phyloP scores from a whole-genome alignment of 1,140 invertebrate species.

The Batillaria attramentaria region DNA sequence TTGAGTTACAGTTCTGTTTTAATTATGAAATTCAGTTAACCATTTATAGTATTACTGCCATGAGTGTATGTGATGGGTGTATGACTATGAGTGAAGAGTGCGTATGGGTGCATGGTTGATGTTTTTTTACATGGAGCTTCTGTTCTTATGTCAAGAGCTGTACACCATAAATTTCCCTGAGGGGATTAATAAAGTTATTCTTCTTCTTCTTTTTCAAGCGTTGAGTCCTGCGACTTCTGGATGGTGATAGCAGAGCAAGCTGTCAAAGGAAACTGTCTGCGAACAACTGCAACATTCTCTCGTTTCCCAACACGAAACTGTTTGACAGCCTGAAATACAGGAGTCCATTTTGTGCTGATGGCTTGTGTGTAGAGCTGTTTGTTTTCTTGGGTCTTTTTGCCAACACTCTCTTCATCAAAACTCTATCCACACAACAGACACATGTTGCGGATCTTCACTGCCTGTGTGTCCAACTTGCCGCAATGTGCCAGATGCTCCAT shows the following conservation, averaged over 20 bases:
- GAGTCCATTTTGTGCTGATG: neutral
- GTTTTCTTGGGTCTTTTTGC: neutral
- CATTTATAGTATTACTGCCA: too few relatives aligned
- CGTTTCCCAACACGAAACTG: neutral
- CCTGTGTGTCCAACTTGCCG: neutral
- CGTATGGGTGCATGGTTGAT: too few relatives aligned
- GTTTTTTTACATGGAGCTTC: too few relatives aligned
- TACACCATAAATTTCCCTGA: too few relatives aligned
- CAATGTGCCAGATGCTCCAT: neutral
- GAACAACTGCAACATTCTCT: neutral
- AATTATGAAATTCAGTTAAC: too few relatives aligned
- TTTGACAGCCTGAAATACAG: neutral
- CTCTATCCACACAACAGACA: conserved; percentile 4
- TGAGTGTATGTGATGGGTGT: too few relatives aligned
- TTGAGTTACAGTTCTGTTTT: too few relatives aligned
- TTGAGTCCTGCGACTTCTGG: neutral
- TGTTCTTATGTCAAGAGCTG: too few relatives aligned
- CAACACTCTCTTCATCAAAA: neutral
- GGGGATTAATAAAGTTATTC: too few relatives aligned
- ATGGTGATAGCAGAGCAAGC: neutral
- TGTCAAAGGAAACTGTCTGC: neutral
- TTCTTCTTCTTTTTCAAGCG: neutral
- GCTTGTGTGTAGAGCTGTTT: neutral
- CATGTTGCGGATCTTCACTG: neutral
- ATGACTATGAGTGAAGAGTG: too few relatives aligned